Percentiles rank a stretch among this genome's conserved stretches.
phyloP scores from a whole-genome alignment of 2,113 vertebrate species.

The Brachirus orientalis region DNA sequence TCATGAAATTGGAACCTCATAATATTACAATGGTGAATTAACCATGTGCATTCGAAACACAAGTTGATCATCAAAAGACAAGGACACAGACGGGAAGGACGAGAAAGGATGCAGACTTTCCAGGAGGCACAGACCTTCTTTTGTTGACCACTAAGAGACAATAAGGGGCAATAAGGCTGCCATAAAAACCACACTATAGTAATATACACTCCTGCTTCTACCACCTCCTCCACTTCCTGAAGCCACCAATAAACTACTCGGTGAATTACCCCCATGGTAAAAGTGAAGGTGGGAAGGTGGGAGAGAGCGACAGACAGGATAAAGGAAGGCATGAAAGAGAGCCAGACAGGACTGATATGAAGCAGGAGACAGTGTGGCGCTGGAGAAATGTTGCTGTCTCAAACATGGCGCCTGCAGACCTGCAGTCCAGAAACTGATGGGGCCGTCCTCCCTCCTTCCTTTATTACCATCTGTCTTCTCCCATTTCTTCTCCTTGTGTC shows the following conservation, averaged over 20 bases:
- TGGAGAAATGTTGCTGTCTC: conserved; percentile 46
- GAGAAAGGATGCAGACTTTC: conserved; percentile 30
- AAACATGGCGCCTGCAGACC: conserved; percentile 59
- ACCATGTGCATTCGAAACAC: neutral
- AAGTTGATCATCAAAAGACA: conserved; percentile 9
- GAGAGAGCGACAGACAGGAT: conserved; percentile 27
- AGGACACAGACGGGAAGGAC: conserved; percentile 40
- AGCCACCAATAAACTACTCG: conserved; percentile 56
- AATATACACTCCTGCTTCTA: conserved; percentile 35
- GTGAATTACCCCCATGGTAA: conserved; percentile 57
- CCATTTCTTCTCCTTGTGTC: neutral
- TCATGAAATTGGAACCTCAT: neutral
- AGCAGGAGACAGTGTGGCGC: conserved; percentile 45
- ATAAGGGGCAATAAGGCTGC: conserved; percentile 59
- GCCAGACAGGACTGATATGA: conserved; percentile 30
- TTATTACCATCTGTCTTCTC: conserved; percentile 3
- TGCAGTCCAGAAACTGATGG: conserved; percentile 15
- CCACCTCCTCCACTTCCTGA: conserved; percentile 60
- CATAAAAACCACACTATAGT: conserved; percentile 57
- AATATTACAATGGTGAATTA: neutral
- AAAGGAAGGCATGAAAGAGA: conserved; percentile 10
- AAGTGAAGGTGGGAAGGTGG: conserved; percentile 28
- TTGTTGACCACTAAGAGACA: conserved; percentile 63
- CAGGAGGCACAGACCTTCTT: conserved; percentile 46
- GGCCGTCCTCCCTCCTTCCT: conserved; percentile 21